Base-by-base conservation (phyloP, 2,888 invertebrate species). In the Coenonympha arcania region DNA sequence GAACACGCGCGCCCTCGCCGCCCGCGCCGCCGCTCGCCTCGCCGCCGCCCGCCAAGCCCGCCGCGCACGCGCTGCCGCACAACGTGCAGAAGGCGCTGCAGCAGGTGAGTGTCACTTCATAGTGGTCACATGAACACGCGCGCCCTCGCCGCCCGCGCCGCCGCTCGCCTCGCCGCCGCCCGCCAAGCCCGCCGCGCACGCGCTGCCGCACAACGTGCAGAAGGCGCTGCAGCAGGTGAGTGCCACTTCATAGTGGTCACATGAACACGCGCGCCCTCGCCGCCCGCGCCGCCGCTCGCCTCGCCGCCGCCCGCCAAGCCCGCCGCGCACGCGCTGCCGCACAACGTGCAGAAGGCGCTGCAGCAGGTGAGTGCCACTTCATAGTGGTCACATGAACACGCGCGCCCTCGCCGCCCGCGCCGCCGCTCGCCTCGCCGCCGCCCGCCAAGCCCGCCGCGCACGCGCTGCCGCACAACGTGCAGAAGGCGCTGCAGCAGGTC, bases 31-130 rank as follows among this genome's bases (percentile, higher is more conserved):
- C 68, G 73, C 78, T 83, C 65, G 72, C 67, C 74, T 64, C 63
- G 70, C 62, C 56, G 74, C 73, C 82, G 89, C 58, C 83, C 54
- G 66, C 68, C 67, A 70, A 57, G 66, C 85, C 60, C 60, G 76
- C 62, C 69, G 81, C 62, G 69, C 81, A 66, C 73, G 75, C 58
- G 69, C 71, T 69, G 63, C 87, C 73, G 54, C 82, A 82, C 72
- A 93, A 93, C 71, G 95, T 95, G 43, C 89, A 95, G 64, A 95
- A 95, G 79, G 93, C 92, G 52, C 89, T 93, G 46, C 93, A 93
- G 65, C 93, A 93, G 87, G 90, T 96, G 13, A 28, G 54, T 37
- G 26, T 26, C 1, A 9, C n/a, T 26, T n/a, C 11, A 28, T n/a
- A 26, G 26, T n/a, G 26, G 16, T 6, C 13, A 6, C 51, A 94